Base-by-base conservation (phyloP, 30 jellyfish, hydroid and myxozoan genomes). In the Cassiopea xamachana region DNA sequence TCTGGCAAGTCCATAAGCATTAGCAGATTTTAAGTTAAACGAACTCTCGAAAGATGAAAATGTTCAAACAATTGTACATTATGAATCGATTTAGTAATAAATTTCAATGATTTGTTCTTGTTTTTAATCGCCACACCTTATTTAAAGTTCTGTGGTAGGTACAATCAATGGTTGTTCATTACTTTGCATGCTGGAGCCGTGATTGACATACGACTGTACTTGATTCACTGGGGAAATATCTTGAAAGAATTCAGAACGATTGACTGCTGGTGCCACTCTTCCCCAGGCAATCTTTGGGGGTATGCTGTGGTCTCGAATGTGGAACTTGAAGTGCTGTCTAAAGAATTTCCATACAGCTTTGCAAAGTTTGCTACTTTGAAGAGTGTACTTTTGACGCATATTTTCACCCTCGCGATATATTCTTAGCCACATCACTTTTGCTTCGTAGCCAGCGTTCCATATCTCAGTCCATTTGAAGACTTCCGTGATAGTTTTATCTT, bases 221-320 rank as follows among this genome's bases (percentile, higher is more conserved):
- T 82, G 89, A 19, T 46, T 43, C 47, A 69, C 18, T 14, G 19
- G 73, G 2, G 39, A 73, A 10, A 60, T 45, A 12, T 90, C 98
- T 82, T 86, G 91, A 17, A 95, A 73, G 71, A 95, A 68, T 14
- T 88, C 87, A 43, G 90, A 69, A 1, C 98, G 98, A 15, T 95
- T 60, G 12, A 95, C 97, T 39, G 43, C 69, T 10, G 98, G 98
- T 61, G 98, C 97, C 69, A 86, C 94, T 71, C 98, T 77, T 7
- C 98, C 98, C 97, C 97, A 95, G 1, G 94, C 92, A 14, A 84
- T 74, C 70, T 91, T 95, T 44, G 98, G 97, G 49, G 95, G 98
- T 13, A 95, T 93, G 74, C 85, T 85, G 79, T 90, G 96, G 47
- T 95, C 98, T 44, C 83, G 77, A 17, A 81, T 82, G 85, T 95